Conservation (phyloP, 2,113 vertebrate species). For the Erythrolamprus reginae region DNA sequence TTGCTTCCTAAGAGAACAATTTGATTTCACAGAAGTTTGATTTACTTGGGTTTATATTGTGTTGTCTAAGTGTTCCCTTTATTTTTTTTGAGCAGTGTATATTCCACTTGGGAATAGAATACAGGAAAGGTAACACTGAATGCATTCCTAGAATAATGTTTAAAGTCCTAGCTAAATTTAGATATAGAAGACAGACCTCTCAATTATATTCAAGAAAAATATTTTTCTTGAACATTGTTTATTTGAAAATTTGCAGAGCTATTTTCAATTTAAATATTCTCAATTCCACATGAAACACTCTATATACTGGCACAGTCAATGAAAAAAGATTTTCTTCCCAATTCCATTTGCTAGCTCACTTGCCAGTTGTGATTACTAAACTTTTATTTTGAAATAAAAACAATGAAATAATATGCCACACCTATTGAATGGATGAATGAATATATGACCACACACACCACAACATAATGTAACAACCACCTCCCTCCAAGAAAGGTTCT, state of each 20-base stretch:
- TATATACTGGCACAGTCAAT: slow-evolving; percentile 56
- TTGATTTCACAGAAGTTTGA: too few species aligned
- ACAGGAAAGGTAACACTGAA: background rate
- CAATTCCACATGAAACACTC: slow-evolving; percentile 25
- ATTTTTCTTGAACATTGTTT: too few species aligned
- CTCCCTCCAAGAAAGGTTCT: too few species aligned
- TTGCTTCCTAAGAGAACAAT: too few species aligned
- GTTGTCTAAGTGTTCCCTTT: too few species aligned
- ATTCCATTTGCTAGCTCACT: slow-evolving; percentile 44
- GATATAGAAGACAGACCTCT: background rate
- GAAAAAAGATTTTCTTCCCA: slow-evolving; percentile 46
- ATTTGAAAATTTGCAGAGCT: slow-evolving; percentile 24
- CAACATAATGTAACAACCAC: too few species aligned
- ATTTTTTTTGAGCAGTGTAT: too few species aligned
- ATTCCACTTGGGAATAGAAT: background rate
- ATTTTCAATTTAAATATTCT: slow-evolving; percentile 20
- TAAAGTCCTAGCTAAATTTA: background rate
- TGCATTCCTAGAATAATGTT: background rate
- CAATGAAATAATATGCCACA: slow-evolving; percentile 65
- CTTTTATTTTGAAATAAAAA: slow-evolving; percentile 68
- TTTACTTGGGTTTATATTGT: too few species aligned
- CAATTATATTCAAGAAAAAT: slow-evolving; percentile 1
- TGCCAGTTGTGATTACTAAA: slow-evolving; percentile 68
- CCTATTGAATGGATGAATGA: slow-evolving; percentile 49
- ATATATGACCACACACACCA: background rate